Conservation (phyloP, 2,797 vertebrate genomes). For the Apodemus agrarius region DNA sequence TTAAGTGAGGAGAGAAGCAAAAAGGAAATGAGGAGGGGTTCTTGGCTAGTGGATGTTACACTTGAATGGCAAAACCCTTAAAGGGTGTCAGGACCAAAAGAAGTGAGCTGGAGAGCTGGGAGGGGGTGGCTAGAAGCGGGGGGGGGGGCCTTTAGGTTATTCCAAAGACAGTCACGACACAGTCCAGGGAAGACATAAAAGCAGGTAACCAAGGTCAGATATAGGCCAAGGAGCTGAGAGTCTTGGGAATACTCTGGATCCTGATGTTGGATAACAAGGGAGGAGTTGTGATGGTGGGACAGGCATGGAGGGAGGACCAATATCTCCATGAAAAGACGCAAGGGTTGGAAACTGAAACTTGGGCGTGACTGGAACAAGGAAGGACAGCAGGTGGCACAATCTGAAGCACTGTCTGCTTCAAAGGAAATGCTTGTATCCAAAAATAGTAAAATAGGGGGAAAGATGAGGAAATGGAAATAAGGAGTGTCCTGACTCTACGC, state of each 20-base stretch:
- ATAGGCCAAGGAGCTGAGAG: background rate
- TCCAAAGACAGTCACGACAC: background rate
- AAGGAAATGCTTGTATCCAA: background rate
- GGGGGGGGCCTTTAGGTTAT: background rate
- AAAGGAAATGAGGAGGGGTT: background rate
- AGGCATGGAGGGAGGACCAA: background rate
- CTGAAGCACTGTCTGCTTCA: background rate
- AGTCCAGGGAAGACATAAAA: background rate
- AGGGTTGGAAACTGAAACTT: background rate
- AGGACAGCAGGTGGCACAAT: background rate
- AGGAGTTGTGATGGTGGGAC: background rate
- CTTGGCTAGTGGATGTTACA: background rate
- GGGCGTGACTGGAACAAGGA: background rate
- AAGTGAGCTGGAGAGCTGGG: background rate
- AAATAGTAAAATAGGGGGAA: background rate
- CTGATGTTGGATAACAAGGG: background rate
- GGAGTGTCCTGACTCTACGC: background rate
- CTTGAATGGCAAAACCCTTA: background rate
- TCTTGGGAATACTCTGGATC: background rate
- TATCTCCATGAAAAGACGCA: background rate
- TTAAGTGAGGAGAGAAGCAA: background rate
- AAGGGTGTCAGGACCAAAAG: background rate
- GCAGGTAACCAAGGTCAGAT: background rate
- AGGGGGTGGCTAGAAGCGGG: background rate
- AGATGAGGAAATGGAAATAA: constrained; percentile 20